Evolutionary conservation across 2,797 vertebrate species (phyloP).

Genomic region (Cyprinella venusta): DNA sequence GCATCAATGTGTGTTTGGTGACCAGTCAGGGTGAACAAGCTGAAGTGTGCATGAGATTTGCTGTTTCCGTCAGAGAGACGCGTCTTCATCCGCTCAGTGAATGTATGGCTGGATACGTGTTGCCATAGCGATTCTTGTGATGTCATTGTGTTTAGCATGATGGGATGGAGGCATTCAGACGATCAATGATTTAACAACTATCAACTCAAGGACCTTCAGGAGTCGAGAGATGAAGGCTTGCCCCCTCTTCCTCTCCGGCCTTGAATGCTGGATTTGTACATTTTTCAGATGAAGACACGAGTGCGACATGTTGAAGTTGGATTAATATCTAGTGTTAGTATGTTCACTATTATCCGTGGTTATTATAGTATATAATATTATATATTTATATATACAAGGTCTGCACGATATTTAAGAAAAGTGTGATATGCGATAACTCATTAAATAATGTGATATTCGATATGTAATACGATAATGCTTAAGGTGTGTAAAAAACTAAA

Average conservation of each 20-base stretch:
- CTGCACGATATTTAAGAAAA: too few species aligned
- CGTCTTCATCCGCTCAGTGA: background rate
- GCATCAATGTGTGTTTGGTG: too few species aligned
- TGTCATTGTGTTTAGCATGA: constrained; percentile 38
- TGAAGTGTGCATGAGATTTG: background rate
- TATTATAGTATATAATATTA: too few species aligned
- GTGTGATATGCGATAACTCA: too few species aligned
- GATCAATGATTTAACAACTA: background rate
- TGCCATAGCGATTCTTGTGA: constrained; percentile 44
- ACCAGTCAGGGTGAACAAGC: too few species aligned
- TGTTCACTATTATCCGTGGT: background rate
- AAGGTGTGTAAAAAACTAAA: too few species aligned
- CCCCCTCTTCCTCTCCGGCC: background rate
- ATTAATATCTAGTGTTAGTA: background rate
- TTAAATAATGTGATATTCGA: too few species aligned
- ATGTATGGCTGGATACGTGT: constrained; percentile 29
- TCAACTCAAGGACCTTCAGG: background rate
- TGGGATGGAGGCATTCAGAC: constrained; percentile 22
- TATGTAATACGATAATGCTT: too few species aligned
- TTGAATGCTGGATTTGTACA: background rate
- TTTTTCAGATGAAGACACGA: background rate
- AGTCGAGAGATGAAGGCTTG: background rate
- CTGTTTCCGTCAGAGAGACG: background rate
- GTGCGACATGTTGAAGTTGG: accelerated
- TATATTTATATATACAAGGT: too few species aligned